phyloP scores from a whole-genome alignment of 2,888 invertebrate species.

The Drosophila leonis region DNA sequence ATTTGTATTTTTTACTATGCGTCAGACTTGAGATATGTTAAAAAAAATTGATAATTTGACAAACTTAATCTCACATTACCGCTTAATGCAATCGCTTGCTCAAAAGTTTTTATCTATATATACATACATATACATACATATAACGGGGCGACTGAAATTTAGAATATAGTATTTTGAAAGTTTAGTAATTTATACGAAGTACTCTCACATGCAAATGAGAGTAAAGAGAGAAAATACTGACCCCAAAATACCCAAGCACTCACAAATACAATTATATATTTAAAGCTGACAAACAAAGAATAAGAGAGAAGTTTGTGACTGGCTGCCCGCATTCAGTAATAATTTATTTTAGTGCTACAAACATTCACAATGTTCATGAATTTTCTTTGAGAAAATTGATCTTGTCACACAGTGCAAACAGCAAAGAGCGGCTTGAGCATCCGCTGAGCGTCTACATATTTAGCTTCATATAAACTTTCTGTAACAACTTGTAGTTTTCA shows the following conservation, averaged over 20 bases:
- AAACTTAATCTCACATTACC: conserved; percentile 5
- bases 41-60: not conserved
- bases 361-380: conserved; percentile 1
- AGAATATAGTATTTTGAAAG: conserved; percentile 18
- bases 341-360: conserved; percentile 11
- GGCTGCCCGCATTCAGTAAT: conserved; percentile 16
- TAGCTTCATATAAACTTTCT: conserved; percentile 19
- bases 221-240: conserved; percentile 56
- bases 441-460: conserved; percentile 18
- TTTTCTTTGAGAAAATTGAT: conserved; percentile 16
- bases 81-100: conserved; percentile 1
- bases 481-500: conserved; percentile 12
- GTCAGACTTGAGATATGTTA: conserved; percentile 30
- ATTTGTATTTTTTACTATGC: conserved; percentile 22
- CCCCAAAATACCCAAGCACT: conserved; percentile 47
- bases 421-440: conserved; percentile 27
- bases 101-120: not conserved
- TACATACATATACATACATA: too few species aligned
- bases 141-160: not conserved
- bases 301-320: conserved; percentile 20
- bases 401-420: conserved; percentile 56
- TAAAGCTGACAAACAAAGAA: conserved; percentile 42
- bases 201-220: conserved; percentile 40
- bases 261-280: conserved; percentile 15
- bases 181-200: conserved; percentile 36